phyloP scores from a whole-genome alignment of 2,797 vertebrate genomes.

The Pipistrellus kuhlii region DNA sequence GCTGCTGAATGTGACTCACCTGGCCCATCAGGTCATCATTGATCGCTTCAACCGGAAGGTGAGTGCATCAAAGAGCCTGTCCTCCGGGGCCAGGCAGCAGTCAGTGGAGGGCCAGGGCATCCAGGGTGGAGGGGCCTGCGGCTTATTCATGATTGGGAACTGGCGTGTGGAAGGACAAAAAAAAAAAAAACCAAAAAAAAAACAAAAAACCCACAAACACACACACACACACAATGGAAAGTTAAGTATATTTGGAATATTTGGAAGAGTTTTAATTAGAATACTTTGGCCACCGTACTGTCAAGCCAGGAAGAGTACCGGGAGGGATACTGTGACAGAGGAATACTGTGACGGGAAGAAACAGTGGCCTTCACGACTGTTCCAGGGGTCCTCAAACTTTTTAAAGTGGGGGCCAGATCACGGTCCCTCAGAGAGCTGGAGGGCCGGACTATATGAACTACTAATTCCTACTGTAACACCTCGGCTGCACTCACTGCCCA shows the following conservation, averaged over 20 bases:
- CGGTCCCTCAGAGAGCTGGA: too few relatives aligned
- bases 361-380: background rate
- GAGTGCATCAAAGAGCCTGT: slow-evolving; percentile 62
- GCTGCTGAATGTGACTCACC: slow-evolving; percentile 93
- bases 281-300: background rate
- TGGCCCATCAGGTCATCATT: slow-evolving; percentile 91
- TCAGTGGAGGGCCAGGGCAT: fast-evolving
- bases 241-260: background rate
- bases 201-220: too few relatives aligned
- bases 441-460: too few relatives aligned
- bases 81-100: background rate
- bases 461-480: too few relatives aligned
- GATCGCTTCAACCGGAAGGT: slow-evolving; percentile 95
- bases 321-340: background rate
- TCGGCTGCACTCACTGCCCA: too few relatives aligned
- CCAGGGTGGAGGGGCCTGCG: background rate
- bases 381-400: too few relatives aligned
- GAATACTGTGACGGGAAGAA: background rate
- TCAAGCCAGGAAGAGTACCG: background rate
- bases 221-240: background rate
- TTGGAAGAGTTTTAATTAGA: background rate
- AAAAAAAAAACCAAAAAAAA: background rate
- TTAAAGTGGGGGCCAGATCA: too few relatives aligned
- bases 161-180: background rate
- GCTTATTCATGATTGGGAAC: background rate